Evolutionary conservation across 1,140 invertebrate genomes (phyloP).

Genomic region (Drosophila oshimai): DNA sequence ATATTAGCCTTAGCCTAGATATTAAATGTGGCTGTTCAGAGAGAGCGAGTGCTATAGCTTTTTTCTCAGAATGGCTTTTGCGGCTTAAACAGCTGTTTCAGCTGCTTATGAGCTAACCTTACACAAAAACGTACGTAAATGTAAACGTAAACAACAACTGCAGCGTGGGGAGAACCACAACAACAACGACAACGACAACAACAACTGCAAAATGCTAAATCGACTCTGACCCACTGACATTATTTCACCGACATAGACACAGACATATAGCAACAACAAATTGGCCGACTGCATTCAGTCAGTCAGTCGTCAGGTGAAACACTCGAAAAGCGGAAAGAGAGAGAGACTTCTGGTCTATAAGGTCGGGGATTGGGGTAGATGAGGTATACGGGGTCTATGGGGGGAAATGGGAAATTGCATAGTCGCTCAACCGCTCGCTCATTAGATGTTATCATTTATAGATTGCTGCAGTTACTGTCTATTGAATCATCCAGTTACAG

Average conservation of each 20-base stretch:
- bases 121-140: not conserved
- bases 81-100: constrained; percentile 57
- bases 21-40: not conserved
- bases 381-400: no score
- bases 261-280: constrained; percentile 16
- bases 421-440: constrained; percentile 3
- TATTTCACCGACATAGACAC: constrained; percentile 57
- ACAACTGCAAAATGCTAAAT: constrained; percentile 66
- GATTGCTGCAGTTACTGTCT: constrained; percentile 46
- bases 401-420: not conserved
- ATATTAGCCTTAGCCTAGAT: constrained; percentile 56
- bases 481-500: constrained; percentile 49
- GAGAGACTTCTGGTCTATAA: constrained; percentile 37
- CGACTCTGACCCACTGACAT: constrained; percentile 77
- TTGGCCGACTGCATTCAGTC: constrained; percentile 56
- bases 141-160: no score
- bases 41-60: not conserved
- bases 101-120: constrained; percentile 50
- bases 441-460: constrained; percentile 43
- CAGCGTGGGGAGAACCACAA: constrained; percentile 3
- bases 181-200: constrained; percentile 18
- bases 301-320: constrained; percentile 66
- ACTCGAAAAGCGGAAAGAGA: constrained; percentile 20
- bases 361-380: no score
- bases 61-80: not conserved